Evolutionary conservation across 2,888 invertebrate genomes (phyloP), one percentile per base, ranked within the genome.

Genomic region (Smittia aterrima): DNA sequence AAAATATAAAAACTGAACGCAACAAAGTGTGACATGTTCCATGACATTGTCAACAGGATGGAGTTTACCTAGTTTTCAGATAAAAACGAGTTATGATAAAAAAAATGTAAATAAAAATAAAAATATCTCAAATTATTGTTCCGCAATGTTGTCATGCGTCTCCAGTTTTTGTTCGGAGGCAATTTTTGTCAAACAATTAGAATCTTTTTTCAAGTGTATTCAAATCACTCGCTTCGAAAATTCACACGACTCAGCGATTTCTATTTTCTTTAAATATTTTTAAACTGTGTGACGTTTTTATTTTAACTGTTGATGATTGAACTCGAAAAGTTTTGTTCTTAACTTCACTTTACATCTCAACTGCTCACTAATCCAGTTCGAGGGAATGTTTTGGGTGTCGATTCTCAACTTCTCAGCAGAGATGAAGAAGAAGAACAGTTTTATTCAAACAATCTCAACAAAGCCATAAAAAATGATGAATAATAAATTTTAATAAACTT

Each of bases 71-170:
- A 22, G 20, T 24, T 24, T 11, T 24, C 24, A 22, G 53, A 47
- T 22, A 58, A 58, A 58, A 47, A 20, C 24, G 13, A 58, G 20
- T 27, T 18, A 4, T 64, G 25, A 64, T n/a, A 25, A 64, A 64
- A 58, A 58, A 22, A 58, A 22, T 7, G 11, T 13, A 13, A 53
- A 16, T 25, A 53, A 53, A 72, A 72, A 58, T 20, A 71, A 72
- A 72, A 62, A 72, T 62, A 72, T 72, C 38, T 58, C 72, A 72
- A 72, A 72, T 72, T 72, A 72, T 72, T 54, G 72, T 72, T 72
- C 72, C 72, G 72, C 72, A 72, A 62, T 38, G 47, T 70, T n/a
- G 18, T 47, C 13, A 54, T 54, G 54, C 41, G 13, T 54, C 27
- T 53, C 27, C 27, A 22, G 7, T 27, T 53, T 25, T 54, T 70